Conservation (phyloP, 2,797 vertebrate species). For the Acanthis flammea region DNA sequence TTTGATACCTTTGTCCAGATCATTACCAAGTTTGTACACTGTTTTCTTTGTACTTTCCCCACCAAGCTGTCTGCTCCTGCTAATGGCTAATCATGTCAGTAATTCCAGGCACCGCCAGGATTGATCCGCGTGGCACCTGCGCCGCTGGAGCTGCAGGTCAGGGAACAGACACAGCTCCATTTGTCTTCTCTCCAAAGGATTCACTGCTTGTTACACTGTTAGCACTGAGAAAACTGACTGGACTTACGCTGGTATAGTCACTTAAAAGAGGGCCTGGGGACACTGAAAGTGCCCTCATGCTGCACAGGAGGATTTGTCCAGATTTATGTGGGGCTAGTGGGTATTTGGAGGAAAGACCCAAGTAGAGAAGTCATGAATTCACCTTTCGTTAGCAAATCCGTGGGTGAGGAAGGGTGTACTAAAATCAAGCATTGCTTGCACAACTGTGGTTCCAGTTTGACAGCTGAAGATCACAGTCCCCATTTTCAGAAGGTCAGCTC, state of each 20-base stretch:
- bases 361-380: background rate
- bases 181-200: constrained; percentile 45
- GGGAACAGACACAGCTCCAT: constrained; percentile 21
- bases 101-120: background rate
- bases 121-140: background rate
- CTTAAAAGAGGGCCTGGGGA: constrained; percentile 19
- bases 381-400: background rate
- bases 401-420: background rate
- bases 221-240: constrained; percentile 35
- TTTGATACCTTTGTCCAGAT: background rate
- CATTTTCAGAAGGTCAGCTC: background rate
- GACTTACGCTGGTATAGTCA: constrained; percentile 14
- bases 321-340: background rate
- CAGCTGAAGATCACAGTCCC: background rate
- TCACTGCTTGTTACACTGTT: constrained; percentile 27
- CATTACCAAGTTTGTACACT: constrained; percentile 1
- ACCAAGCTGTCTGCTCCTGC: background rate
- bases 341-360: background rate
- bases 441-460: background rate
- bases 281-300: background rate
- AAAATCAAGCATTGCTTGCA: background rate
- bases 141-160: constrained; percentile 48
- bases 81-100: constrained; percentile 24
- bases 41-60: background rate
- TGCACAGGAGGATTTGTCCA: background rate